Percentiles rank a stretch among this genome's conserved stretches.
phyloP scores from a whole-genome alignment of 2,888 invertebrate genomes.

The Barypeithes pellucidus region DNA sequence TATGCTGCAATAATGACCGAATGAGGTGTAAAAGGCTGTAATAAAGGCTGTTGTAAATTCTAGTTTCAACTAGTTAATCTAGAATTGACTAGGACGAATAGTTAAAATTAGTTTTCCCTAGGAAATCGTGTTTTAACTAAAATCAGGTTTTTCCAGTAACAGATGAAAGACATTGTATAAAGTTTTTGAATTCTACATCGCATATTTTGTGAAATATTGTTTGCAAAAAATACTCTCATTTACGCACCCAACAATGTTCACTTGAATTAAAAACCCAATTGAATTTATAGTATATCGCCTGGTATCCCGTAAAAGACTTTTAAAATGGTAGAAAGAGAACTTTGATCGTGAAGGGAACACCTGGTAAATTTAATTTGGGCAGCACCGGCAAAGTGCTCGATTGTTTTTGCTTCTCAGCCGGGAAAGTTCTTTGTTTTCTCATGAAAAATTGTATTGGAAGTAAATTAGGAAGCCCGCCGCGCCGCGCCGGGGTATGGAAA shows the following conservation, averaged over 20 bases:
- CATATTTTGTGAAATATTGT: no score
- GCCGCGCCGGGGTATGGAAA: background rate
- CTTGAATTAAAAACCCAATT: conserved; percentile 12
- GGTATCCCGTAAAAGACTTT: conserved; percentile 2
- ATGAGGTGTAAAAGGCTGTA: no score
- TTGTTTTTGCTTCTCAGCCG: conserved; percentile 28
- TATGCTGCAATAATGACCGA: no score
- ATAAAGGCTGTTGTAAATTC: no score
- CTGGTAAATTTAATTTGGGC: conserved; percentile 32
- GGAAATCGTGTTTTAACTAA: no score
- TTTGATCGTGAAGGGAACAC: background rate
- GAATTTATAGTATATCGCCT: conserved; percentile 10
- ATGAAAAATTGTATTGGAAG: conserved; percentile 35
- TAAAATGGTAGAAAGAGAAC: conserved; percentile 12
- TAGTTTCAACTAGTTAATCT: no score
- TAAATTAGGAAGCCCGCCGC: conserved; percentile 20
- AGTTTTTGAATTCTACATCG: no score
- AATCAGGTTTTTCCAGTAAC: no score
- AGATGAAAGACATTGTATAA: no score
- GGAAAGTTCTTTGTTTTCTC: conserved; percentile 30
- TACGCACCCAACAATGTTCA: background rate
- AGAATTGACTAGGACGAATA: no score
- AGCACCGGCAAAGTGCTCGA: conserved; percentile 24
- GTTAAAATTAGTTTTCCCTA: no score
- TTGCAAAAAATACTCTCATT: background rate